Base-by-base conservation (phyloP, 2,888 invertebrate genomes). In the Microctonus brassicae region DNA sequence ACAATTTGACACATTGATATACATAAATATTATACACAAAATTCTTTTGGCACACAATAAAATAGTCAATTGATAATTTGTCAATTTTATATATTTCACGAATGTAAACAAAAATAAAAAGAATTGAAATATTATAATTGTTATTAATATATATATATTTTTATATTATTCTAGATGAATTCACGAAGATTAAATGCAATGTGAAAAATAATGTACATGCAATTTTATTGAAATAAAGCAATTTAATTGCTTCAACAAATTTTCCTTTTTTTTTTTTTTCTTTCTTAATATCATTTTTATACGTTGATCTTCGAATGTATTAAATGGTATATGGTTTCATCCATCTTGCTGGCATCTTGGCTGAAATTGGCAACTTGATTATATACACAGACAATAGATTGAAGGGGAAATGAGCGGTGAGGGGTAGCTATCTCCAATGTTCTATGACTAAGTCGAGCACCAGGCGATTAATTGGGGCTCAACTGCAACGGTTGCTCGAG, bases 381-480 rank as follows among this genome's bases (percentile, higher is more conserved):
- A 1, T 47, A n/a, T n/a, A 20, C 5, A 47, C 7, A 17, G 7
- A 17, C 52, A 20, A 24, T 9, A 47, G 70, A 69, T 39, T 61
- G 7, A n/a, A n/a, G 26, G 70, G 73, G 62, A 5, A 29, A 29
- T 69, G 61, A 34, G 64, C 29, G 65, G 67, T 55, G 52, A 70
- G 67, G 42, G 71, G 66, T 69, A 70, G 63, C 36, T 60, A 24
- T 65, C 60, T 62, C 66, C 74, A 75, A 76, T 76, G 78, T 75
- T 69, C 70, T 75, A 76, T 78, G 79, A 79, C 77, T 76, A 78
- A 79, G 75, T 63, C 76, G 20, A 26, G 58, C 39, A 22, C 68
- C 39, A 34, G 33, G 33, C 36, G 26, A 79, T 85, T 84, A 84
- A 86, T 86, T 86, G 84, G 84, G 84, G 84, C 81, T 82, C 84